Evolutionary conservation across 2,888 invertebrate species (phyloP).

Genomic region (Dryomyza anilis): DNA sequence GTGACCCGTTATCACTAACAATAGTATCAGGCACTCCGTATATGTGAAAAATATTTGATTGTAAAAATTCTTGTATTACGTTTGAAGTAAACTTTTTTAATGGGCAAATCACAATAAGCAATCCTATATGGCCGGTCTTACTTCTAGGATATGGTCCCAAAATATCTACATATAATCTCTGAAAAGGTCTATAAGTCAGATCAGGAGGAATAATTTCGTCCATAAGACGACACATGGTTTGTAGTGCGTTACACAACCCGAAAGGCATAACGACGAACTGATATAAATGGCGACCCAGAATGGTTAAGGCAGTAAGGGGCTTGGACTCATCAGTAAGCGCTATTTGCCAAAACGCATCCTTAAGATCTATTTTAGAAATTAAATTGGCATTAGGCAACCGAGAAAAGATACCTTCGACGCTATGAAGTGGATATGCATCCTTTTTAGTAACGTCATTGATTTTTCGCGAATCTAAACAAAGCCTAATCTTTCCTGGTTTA

Average conservation of each 20-base stretch:
- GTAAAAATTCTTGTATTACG: neutral
- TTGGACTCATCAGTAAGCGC: slow-evolving; percentile 10
- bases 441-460: slow-evolving; percentile 27
- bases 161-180: slow-evolving; percentile 12
- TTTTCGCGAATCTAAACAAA: slow-evolving; percentile 30
- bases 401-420: slow-evolving; percentile 30
- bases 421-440: slow-evolving; percentile 29
- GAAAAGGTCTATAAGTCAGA: neutral
- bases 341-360: slow-evolving; percentile 30
- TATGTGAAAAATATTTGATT: neutral
- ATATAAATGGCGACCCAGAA: slow-evolving; percentile 31
- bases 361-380: too few species aligned
- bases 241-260: slow-evolving; percentile 32
- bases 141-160: neutral
- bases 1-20: neutral
- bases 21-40: too few species aligned
- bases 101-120: neutral
- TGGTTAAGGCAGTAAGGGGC: slow-evolving; percentile 27
- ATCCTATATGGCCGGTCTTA: neutral
- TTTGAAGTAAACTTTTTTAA: neutral
- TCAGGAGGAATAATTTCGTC: neutral
- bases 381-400: slow-evolving; percentile 26
- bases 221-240: slow-evolving; percentile 24
- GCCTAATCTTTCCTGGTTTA: slow-evolving; percentile 25
- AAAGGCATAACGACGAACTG: slow-evolving; percentile 33